Evolutionary conservation across 2,888 invertebrate genomes (phyloP).

Genomic region (Hyalella azteca): DNA sequence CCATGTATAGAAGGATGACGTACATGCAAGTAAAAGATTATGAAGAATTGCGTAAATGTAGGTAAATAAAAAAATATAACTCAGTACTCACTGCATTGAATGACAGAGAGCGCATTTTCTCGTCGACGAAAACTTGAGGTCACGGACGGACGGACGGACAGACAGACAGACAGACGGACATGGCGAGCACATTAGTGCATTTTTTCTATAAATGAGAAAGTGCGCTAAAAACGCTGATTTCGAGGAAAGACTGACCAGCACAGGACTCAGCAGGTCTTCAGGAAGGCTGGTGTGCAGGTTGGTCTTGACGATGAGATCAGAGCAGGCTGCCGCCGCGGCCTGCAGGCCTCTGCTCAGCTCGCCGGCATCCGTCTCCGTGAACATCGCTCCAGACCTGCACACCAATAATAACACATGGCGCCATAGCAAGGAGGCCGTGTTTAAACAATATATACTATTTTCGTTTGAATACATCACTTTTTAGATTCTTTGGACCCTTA

Average conservation of each 20-base stretch:
- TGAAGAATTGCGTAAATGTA: no score
- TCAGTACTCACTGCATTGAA: no score
- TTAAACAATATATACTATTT: neutral
- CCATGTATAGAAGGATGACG: neutral
- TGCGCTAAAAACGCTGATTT: no score
- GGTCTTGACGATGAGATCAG: neutral
- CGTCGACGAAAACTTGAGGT: neutral
- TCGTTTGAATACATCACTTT: neutral
- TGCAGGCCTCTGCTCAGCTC: neutral
- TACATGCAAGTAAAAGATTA: neutral
- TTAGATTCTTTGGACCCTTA: neutral
- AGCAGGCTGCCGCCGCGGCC: neutral
- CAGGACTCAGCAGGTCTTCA: neutral
- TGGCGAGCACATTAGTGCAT: neutral
- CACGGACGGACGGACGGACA: neutral
- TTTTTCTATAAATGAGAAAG: no score
- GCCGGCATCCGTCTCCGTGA: neutral
- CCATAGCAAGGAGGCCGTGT: neutral
- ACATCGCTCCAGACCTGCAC: neutral
- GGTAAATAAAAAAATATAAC: no score
- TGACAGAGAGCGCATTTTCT: neutral
- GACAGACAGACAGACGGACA: neutral
- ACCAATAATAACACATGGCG: neutral
- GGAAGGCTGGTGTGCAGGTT: neutral
- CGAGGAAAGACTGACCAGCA: constrained; percentile 12